Conservation (phyloP, 2,113 vertebrate species). For the Neogale vison region DNA sequence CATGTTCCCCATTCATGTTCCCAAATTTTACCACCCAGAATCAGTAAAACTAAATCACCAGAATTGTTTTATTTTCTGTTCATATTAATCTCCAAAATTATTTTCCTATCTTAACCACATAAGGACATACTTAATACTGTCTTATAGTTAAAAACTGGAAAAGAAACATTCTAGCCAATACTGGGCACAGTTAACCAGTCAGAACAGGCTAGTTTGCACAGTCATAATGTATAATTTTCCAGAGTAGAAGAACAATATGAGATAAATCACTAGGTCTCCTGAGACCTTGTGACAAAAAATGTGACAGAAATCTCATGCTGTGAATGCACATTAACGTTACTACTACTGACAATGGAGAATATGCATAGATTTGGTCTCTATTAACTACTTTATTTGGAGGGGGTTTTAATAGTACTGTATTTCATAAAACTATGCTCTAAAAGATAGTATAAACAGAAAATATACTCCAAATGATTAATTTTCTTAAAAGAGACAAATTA, state of each 20-base stretch:
- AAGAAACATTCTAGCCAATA: conserved; percentile 64
- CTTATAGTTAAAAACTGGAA: background rate
- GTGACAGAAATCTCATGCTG: background rate
- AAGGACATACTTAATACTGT: background rate
- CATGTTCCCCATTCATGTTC: fast-evolving
- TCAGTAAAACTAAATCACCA: conserved; percentile 39
- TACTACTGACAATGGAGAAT: background rate
- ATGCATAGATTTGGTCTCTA: background rate
- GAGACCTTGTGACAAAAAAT: conserved; percentile 39
- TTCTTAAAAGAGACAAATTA: conserved; percentile 58
- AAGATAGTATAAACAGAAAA: conserved; percentile 75
- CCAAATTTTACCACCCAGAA: background rate
- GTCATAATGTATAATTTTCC: background rate
- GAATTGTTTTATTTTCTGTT: conserved; percentile 74
- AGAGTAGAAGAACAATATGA: conserved; percentile 34
- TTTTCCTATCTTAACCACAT: background rate
- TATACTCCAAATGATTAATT: conserved; percentile 53
- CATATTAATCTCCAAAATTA: conserved; percentile 31
- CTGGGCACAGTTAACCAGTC: conserved; percentile 41
- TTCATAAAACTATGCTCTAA: background rate
- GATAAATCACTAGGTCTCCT: conserved; percentile 16
- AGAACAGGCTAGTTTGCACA: conserved; percentile 34
- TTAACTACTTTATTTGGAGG: conserved; percentile 24
- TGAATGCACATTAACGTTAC: background rate
- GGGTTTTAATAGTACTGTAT: background rate